Evolutionary conservation across 2,113 vertebrate species (phyloP).

Genomic region (Australoheros scitulus): DNA sequence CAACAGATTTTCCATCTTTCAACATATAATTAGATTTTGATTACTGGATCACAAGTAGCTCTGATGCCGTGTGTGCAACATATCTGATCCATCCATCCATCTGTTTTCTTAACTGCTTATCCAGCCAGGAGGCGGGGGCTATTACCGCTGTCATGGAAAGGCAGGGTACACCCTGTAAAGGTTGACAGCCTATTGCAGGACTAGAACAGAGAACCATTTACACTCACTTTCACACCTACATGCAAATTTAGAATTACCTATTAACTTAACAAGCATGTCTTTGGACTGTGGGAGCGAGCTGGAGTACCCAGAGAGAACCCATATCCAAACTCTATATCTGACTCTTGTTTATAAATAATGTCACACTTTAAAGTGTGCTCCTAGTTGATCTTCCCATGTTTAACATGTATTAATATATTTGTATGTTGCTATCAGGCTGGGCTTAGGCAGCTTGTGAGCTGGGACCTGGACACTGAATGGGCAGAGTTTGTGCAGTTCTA

Average conservation of each 20-base stretch:
- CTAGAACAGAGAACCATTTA: not conserved
- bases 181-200: not conserved
- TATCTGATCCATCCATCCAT: not conserved
- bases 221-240: not conserved
- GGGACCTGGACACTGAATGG: conserved; percentile 97
- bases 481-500: conserved; percentile 99
- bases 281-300: not conserved
- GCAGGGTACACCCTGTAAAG: not conserved
- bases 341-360: not conserved
- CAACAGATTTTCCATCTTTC: not conserved
- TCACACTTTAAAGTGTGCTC: not conserved
- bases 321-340: not conserved
- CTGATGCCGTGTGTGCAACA: not conserved
- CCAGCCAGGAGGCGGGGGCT: not conserved
- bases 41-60: not conserved
- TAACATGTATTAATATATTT: not conserved
- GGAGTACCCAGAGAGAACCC: not conserved
- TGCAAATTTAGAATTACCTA: not conserved
- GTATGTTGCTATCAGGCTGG: conserved; percentile 82
- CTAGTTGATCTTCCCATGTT: not conserved
- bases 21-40: conserved; percentile 2
- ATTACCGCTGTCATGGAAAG: not conserved
- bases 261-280: not conserved
- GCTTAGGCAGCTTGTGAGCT: conserved; percentile 92
- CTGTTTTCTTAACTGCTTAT: not conserved